These are phyloP conservation scores for Typhlomys cinereus DNA, from an alignment of 2,113 vertebrate species.

Conservation along the genomic window DNA sequence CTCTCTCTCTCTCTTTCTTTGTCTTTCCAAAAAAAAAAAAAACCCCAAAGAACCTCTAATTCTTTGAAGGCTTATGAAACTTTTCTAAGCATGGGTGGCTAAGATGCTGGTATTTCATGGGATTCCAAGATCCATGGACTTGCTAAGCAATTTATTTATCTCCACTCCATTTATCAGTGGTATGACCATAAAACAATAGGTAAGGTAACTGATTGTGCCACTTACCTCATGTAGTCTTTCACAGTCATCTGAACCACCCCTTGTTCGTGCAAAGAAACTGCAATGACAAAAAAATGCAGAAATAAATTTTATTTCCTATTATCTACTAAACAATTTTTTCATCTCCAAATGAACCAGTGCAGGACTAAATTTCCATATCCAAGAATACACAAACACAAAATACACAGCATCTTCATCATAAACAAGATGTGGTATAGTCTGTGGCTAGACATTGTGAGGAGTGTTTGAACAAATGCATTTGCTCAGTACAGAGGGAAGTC, in stretches of 20 bases:
- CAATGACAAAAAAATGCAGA: slow-evolving; percentile 55
- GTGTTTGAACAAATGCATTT: not conserved
- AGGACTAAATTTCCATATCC: not conserved
- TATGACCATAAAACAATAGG: not conserved
- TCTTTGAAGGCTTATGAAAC: not conserved
- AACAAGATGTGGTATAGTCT: slow-evolving; percentile 37
- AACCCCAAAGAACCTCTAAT: not conserved
- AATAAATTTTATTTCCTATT: not conserved
- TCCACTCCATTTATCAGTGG: not conserved
- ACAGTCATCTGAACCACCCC: slow-evolving; percentile 81
- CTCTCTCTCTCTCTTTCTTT: too few species aligned
- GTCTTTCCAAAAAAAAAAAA: too few species aligned
- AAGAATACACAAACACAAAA: not conserved
- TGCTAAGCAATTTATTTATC: not conserved
- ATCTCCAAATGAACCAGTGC: not conserved
- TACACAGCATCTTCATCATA: not conserved
- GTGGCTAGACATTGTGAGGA: not conserved
- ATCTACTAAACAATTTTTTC: not conserved
- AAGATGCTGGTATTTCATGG: not conserved
- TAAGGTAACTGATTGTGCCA: not conserved
- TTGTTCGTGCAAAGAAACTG: slow-evolving; percentile 83
- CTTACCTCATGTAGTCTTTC: slow-evolving; percentile 87
- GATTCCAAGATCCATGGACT: not conserved
- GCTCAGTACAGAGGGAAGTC: not conserved
- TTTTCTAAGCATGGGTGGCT: not conserved